Evolutionary conservation across 1,140 invertebrate genomes (phyloP).

Genomic region (Ceratina japonica): DNA sequence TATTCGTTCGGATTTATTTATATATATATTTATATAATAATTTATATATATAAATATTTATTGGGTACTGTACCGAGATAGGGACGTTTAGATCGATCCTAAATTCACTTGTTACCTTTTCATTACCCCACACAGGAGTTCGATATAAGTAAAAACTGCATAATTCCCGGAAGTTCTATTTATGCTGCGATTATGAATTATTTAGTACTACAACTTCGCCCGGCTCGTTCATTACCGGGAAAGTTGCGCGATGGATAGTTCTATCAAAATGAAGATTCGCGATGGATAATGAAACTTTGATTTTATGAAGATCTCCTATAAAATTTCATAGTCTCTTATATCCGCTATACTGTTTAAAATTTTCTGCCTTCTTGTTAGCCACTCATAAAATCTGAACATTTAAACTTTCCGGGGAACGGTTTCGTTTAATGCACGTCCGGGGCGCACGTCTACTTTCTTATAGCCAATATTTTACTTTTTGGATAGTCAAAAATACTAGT

Average conservation of each 20-base stretch:
- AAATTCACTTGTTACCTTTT: too few relatives aligned
- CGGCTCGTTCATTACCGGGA: neutral
- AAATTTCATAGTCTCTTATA: constrained; percentile 1
- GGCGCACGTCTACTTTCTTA: neutral
- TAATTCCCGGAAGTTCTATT: neutral
- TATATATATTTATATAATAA: too few relatives aligned
- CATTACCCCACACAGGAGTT: too few relatives aligned
- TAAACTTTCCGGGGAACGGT: neutral
- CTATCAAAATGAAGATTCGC: neutral
- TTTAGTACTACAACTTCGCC: neutral
- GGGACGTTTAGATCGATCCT: too few relatives aligned
- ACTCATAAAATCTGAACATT: neutral
- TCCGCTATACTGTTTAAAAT: neutral
- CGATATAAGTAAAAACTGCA: too few relatives aligned
- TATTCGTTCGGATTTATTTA: too few relatives aligned
- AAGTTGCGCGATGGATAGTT: neutral
- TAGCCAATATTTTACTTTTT: neutral
- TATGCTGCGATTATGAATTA: neutral
- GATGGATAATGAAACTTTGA: neutral
- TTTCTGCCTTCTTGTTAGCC: neutral
- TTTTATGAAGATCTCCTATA: neutral
- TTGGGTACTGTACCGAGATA: too few relatives aligned
- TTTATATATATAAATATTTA: too few relatives aligned
- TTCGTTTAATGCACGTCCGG: too few relatives aligned
- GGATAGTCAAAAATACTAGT: too few relatives aligned